Evolutionary conservation across 2,888 invertebrate species (phyloP).

Genomic region (Rapana venosa): DNA sequence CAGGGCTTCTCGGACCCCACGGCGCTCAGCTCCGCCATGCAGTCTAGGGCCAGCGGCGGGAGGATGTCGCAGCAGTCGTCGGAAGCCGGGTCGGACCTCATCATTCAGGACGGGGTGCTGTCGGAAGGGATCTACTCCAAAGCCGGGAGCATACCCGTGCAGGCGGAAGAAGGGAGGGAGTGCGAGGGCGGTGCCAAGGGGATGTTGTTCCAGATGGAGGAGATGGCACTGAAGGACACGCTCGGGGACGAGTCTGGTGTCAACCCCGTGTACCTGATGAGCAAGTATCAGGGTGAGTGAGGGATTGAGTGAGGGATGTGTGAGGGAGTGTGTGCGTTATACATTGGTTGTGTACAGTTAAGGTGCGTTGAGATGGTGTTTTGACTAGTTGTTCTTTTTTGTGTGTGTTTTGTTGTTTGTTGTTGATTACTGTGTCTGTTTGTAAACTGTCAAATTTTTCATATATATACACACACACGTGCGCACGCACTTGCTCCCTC

Average conservation of each 20-base stretch:
- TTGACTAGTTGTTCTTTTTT: too few species aligned
- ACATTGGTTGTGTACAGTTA: too few species aligned
- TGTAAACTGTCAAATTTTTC: too few species aligned
- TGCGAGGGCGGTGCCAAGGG: not conserved
- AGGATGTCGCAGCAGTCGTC: not conserved
- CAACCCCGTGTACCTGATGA: conserved; percentile 66
- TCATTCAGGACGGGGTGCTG: not conserved
- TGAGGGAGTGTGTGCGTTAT: not conserved
- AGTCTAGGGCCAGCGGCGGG: not conserved
- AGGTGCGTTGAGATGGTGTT: not conserved
- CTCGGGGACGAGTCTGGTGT: conserved; percentile 48
- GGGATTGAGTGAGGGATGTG: not conserved
- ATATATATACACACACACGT: too few species aligned
- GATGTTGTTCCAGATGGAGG: conserved; percentile 6
- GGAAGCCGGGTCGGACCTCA: not conserved
- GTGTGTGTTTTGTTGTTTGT: too few species aligned
- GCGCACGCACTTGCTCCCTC: too few species aligned
- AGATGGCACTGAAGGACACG: conserved; percentile 13
- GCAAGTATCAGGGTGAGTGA: conserved; percentile 54
- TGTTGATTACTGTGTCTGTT: too few species aligned
- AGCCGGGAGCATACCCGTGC: not conserved
- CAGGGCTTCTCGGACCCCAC: not conserved
- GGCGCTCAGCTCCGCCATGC: not conserved
- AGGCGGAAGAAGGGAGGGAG: conserved; percentile 12
- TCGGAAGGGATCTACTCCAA: not conserved